Evolutionary conservation across 2,113 vertebrate genomes (phyloP).

Genomic region (Motacilla tschutschensis): DNA sequence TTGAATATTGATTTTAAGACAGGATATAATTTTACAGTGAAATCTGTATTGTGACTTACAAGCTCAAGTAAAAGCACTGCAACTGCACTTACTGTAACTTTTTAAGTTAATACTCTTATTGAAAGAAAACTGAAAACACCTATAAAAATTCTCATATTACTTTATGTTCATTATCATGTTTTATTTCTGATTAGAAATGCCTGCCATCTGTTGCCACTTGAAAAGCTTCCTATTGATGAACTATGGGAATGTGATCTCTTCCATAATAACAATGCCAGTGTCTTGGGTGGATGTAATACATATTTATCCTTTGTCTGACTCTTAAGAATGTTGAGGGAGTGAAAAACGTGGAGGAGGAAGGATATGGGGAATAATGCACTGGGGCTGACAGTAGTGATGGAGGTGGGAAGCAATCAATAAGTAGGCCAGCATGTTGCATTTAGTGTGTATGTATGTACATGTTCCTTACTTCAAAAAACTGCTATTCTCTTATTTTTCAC

Average conservation of each 20-base stretch:
- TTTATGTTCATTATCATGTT: background rate
- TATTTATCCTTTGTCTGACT: conserved; percentile 5
- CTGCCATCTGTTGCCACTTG: background rate
- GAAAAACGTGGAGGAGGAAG: background rate
- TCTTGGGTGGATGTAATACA: background rate
- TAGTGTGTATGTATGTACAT: background rate
- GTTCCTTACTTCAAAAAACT: background rate
- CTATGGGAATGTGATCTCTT: background rate
- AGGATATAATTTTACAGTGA: background rate
- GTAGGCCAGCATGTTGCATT: conserved; percentile 1
- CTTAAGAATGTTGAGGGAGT: background rate
- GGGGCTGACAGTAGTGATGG: background rate
- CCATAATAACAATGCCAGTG: background rate
- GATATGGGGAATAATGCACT: background rate
- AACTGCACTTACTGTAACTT: background rate
- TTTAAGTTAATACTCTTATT: background rate
- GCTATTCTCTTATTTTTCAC: background rate
- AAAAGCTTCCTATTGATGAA: background rate
- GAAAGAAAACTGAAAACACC: background rate
- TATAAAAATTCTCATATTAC: background rate
- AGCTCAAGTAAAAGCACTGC: background rate
- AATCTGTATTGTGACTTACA: background rate
- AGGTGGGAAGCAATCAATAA: background rate
- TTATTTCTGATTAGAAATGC: background rate
- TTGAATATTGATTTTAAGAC: background rate